A percentile compares a stretch with the other conserved stretches of the same genome.
Conservation (phyloP, 2,797 vertebrate genomes). For the Chrosomus eos region DNA sequence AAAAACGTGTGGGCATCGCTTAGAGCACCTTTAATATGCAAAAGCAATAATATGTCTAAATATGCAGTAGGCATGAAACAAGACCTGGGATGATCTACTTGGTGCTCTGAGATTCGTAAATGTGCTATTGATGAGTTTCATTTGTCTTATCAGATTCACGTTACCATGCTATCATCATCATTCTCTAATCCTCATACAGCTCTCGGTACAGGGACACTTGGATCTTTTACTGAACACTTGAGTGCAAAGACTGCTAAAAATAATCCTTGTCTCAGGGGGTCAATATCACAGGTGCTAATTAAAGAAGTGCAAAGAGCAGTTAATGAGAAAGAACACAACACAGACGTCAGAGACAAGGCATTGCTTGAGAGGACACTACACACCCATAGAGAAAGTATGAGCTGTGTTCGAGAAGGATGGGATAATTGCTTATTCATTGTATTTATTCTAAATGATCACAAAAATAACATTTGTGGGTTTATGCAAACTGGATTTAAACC, state of each 20-base stretch:
- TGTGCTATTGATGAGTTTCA: background rate
- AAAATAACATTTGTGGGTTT: background rate
- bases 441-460: background rate
- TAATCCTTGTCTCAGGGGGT: conserved; percentile 44
- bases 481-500: background rate
- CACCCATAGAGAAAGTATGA: background rate
- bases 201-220: conserved; percentile 37
- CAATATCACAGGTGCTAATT: conserved; percentile 56
- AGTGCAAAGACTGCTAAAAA: conserved; percentile 46
- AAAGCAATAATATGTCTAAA: background rate
- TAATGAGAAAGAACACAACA: conserved; percentile 25
- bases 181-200: conserved; percentile 16
- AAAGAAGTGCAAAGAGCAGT: conserved; percentile 53
- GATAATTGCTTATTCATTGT: background rate
- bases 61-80: background rate
- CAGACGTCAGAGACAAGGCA: conserved; percentile 1
- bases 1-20: too few species aligned
- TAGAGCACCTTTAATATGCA: background rate
- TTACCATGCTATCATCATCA: conserved; percentile 1
- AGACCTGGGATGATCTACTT: background rate
- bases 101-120: background rate
- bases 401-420: background rate
- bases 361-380: background rate
- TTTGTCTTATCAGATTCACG: conserved; percentile 13
- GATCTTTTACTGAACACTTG: conserved; percentile 42